phyloP scores from a whole-genome alignment of 2,113 vertebrate genomes.

The Protobothrops mucrosquamatus region DNA sequence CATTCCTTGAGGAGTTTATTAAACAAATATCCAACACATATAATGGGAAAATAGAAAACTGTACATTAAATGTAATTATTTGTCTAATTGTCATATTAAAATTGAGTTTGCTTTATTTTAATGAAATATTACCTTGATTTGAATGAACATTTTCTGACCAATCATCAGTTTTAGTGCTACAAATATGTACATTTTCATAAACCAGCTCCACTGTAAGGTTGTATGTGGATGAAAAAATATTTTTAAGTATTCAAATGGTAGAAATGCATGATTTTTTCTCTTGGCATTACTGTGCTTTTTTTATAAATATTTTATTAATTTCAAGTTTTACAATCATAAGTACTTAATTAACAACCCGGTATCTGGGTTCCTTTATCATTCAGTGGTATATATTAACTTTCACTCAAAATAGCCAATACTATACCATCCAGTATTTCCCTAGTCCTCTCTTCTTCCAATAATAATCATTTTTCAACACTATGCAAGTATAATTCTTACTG shows the following conservation, averaged over 20 bases:
- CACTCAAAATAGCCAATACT: too few species aligned
- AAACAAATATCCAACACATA: neutral
- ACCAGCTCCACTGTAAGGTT: neutral
- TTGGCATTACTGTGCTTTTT: neutral
- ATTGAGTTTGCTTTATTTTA: neutral
- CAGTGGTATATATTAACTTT: too few species aligned
- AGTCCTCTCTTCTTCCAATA: too few species aligned
- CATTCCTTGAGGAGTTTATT: neutral
- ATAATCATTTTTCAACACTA: too few species aligned
- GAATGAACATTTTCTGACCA: constrained; percentile 2
- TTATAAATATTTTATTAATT: too few species aligned
- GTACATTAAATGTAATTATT: neutral
- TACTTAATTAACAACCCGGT: too few species aligned
- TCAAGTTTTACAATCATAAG: too few species aligned
- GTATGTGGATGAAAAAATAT: neutral
- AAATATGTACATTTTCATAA: neutral
- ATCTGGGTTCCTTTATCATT: too few species aligned
- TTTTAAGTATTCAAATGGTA: too few species aligned
- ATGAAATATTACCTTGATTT: neutral
- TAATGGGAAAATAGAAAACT: neutral
- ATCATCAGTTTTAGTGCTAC: neutral
- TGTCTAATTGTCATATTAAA: neutral
- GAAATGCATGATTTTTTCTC: too few species aligned
- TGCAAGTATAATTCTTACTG: too few species aligned
- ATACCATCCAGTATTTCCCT: too few species aligned